Base-by-base conservation (phyloP, 2,113 vertebrate species). In the Brachyistius frenatus region DNA sequence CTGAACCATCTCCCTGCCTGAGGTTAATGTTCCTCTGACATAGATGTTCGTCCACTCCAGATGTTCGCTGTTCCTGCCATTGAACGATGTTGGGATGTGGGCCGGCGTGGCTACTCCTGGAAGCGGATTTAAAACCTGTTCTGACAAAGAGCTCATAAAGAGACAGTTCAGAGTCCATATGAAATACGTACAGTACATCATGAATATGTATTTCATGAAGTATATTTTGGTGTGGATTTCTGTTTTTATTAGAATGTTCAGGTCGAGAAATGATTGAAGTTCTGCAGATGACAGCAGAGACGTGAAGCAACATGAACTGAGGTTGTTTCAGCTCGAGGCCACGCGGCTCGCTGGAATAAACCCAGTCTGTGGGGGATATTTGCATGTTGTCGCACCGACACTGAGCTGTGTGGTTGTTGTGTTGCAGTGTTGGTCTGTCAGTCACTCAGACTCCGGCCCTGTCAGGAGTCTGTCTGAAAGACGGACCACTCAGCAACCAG, bases 11-110 rank as follows among this genome's bases (percentile, higher is more conserved):
- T 78, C 63, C 52, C 53, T 66, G 78, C 64, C 73, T 61, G 68
- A 84, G 62, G 81, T 62, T 71, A 78, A 85, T 76, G 70, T 83
- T 79, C 80, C 66, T 68, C 77, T 73, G 35, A 60, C 65, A 65
- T 80, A 76, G 80, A 81, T 76, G 66, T 62, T 73, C 69, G 63
- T 68, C 52, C 52, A 33, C 67, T 73, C 60, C 66, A 76, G 73
- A 72, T 76, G 78, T 49, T 87, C 67, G 41, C 46, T 73, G 73
- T 67, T 76, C 60, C 58, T 58, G 71, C 64, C 47, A 79, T 67
- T 88, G 83, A 83, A 88, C 39, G 71, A 80, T 56, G 68, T 72
- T 64, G 63, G 56, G 37, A 57, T n/a, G 52, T 64, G 44, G 70
- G 66, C 39, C 85, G 63, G 23, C 1, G 15, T 32, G 0, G 14